phyloP scores from a whole-genome alignment of 92 coral and sea anemone genomes.

The Porites rus region DNA sequence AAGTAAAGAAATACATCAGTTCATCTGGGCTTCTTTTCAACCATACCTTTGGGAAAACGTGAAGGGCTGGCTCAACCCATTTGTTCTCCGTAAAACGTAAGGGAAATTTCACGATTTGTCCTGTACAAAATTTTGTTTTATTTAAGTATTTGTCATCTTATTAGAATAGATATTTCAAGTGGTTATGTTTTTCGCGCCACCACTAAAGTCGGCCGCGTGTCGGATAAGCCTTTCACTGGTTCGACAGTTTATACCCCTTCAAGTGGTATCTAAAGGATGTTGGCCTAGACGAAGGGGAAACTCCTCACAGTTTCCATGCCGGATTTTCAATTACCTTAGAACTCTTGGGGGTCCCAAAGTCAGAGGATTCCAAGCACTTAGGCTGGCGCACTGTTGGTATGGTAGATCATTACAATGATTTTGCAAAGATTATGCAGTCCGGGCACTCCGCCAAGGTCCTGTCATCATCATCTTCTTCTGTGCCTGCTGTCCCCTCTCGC shows the following conservation, averaged over 20 bases:
- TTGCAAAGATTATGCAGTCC: too few relatives aligned
- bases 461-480: too few relatives aligned
- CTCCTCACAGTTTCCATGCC: not conserved
- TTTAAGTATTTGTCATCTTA: not conserved
- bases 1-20: not conserved
- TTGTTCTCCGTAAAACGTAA: not conserved
- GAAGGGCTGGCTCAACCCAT: too few relatives aligned
- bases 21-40: not conserved
- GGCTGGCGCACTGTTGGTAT: not conserved
- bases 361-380: not conserved
- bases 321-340: not conserved
- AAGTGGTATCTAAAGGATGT: not conserved
- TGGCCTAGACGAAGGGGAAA: too few relatives aligned
- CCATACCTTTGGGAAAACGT: too few relatives aligned
- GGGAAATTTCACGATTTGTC: not conserved
- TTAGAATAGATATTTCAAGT: not conserved
- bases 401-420: too few relatives aligned
- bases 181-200: too few relatives aligned
- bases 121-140: not conserved
- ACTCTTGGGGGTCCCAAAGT: not conserved
- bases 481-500: too few relatives aligned
- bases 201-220: not conserved
- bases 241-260: not conserved
- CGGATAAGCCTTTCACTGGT: slow-evolving; percentile 14
- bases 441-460: too few relatives aligned